Percentiles rank a stretch among this genome's conserved stretches.
phyloP scores from a whole-genome alignment of 2,888 invertebrate species.

The Tiliacea citrago region DNA sequence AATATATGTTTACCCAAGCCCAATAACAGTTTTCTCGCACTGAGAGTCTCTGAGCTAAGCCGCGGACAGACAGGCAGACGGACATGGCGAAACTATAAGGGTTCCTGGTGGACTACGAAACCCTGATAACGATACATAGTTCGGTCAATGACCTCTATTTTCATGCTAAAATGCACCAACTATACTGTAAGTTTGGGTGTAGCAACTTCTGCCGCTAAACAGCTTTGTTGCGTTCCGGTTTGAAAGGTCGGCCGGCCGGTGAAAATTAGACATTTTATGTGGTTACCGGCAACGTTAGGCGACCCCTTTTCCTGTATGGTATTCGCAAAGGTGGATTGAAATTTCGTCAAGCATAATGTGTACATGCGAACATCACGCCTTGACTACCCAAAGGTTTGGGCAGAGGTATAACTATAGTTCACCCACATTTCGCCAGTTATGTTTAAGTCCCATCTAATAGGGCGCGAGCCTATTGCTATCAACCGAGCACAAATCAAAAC shows the following conservation, averaged over 20 bases:
- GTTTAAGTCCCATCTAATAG: too few species aligned
- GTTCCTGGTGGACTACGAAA: too few species aligned
- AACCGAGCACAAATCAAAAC: too few species aligned
- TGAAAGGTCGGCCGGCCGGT: not conserved
- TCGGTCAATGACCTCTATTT: not conserved
- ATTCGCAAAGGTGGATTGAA: constrained; percentile 4
- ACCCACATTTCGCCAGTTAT: too few species aligned
- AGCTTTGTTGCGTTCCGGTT: not conserved
- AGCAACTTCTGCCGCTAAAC: not conserved
- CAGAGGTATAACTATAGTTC: too few species aligned
- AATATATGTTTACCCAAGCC: too few species aligned
- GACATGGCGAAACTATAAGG: too few species aligned
- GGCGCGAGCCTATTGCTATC: too few species aligned
- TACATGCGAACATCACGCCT: not conserved
- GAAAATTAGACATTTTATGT: constrained; percentile 23
- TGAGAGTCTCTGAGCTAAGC: too few species aligned
- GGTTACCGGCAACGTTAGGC: constrained; percentile 2
- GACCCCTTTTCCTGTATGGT: not conserved
- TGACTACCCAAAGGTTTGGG: too few species aligned
- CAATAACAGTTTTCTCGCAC: too few species aligned
- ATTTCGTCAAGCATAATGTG: not conserved
- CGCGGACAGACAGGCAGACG: too few species aligned
- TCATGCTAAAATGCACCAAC: not conserved
- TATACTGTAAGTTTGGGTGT: not conserved
- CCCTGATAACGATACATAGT: not conserved